A percentile compares a stretch with the other conserved stretches of the same genome.
phyloP scores from a whole-genome alignment of 2,888 invertebrate genomes.

The Philopedon plagiatum region DNA sequence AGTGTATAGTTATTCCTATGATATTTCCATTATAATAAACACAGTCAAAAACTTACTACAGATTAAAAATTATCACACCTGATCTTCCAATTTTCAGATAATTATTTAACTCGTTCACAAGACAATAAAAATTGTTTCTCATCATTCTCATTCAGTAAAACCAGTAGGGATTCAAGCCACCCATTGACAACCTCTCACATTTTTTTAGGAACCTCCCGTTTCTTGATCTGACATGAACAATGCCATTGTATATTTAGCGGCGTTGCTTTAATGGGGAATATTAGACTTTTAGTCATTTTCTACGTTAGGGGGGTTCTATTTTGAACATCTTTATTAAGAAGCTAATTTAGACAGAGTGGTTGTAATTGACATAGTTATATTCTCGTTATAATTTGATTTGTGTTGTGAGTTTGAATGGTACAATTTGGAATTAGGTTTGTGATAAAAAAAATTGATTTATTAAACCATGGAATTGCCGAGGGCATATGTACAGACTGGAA shows the following conservation, averaged over 20 bases:
- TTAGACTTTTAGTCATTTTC: slow-evolving; percentile 28
- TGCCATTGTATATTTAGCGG: slow-evolving; percentile 25
- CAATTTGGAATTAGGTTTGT: neutral
- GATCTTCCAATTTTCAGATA: slow-evolving; percentile 31
- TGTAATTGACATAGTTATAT: slow-evolving; percentile 29
- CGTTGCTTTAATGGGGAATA: slow-evolving; percentile 10
- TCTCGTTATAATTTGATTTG: slow-evolving; percentile 3
- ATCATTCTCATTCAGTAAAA: slow-evolving; percentile 21
- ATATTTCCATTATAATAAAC: neutral
- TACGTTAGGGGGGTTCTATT: slow-evolving; percentile 25
- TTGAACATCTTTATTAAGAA: slow-evolving; percentile 31
- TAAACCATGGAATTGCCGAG: no score
- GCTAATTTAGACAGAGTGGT: slow-evolving; percentile 15
- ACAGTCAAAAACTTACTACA: neutral
- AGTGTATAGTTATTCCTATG: no score
- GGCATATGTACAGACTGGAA: no score
- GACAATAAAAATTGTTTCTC: slow-evolving; percentile 17
- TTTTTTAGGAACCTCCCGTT: slow-evolving; percentile 24
- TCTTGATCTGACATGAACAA: slow-evolving; percentile 14
- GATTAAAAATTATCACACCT: slow-evolving; percentile 13
- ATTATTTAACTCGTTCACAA: slow-evolving; percentile 39
- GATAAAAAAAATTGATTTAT: neutral
- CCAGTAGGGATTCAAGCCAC: slow-evolving; percentile 36
- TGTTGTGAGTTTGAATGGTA: neutral
- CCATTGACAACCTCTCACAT: slow-evolving; percentile 34